Conservation (phyloP, 2,888 invertebrate species). For the Formica aserva region DNA sequence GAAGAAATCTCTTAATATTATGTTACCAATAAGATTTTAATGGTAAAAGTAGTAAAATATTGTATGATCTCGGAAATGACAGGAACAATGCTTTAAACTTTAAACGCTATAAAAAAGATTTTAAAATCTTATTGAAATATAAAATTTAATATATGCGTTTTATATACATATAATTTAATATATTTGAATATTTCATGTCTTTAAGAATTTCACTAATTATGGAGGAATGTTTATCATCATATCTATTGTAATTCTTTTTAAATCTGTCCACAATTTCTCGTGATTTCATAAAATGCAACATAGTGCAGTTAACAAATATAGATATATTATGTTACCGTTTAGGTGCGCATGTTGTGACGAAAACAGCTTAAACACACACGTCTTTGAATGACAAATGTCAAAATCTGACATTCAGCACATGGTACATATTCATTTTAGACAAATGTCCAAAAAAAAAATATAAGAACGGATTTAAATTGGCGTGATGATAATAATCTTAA, state of each 20-base stretch:
- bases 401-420: neutral
- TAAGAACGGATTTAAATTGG: neutral
- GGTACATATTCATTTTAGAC: neutral
- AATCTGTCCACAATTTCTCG: neutral
- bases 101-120: neutral
- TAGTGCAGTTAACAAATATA: neutral
- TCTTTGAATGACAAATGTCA: constrained; percentile 16
- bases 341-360: neutral
- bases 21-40: neutral
- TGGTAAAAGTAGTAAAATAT: neutral
- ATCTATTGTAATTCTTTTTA: neutral
- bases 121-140: neutral
- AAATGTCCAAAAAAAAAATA: neutral
- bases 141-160: neutral
- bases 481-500: neutral
- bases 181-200: neutral
- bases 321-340: neutral
- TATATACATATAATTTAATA: neutral
- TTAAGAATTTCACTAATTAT: neutral
- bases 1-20: neutral
- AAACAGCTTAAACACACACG: neutral
- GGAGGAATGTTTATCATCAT: neutral
- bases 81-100: neutral
- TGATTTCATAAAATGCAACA: neutral
- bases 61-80: neutral